A percentile compares a stretch with the other conserved stretches of the same genome.
These are phyloP conservation scores for Bergia sp. DNA, from an alignment of 92 coral and sea anemone species.

Conservation along the genomic window DNA sequence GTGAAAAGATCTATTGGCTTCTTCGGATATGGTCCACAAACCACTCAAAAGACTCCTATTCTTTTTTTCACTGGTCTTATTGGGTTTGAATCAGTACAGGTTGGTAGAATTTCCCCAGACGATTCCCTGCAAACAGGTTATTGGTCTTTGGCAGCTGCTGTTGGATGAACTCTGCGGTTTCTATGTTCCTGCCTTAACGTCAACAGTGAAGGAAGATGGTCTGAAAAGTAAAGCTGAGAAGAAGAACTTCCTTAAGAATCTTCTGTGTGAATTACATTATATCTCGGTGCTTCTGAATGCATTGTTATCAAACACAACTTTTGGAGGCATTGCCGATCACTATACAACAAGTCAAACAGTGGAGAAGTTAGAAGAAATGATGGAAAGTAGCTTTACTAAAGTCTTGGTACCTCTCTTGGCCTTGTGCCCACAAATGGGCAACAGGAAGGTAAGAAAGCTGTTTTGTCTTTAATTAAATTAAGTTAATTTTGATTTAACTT, in stretches of 20 bases:
- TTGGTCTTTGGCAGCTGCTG: constrained; percentile 34
- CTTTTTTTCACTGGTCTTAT: background rate
- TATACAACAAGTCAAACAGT: constrained; percentile 49
- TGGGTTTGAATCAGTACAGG: background rate
- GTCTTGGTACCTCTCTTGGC: constrained; percentile 19
- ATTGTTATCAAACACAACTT: constrained; percentile 62
- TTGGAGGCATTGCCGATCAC: constrained; percentile 76
- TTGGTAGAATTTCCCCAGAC: constrained; percentile 16
- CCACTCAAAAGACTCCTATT: too few species aligned
- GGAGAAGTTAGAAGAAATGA: constrained; percentile 41
- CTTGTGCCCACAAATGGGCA: constrained; percentile 22
- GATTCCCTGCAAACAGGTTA: constrained; percentile 36
- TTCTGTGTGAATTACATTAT: constrained; percentile 46
- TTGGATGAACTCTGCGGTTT: constrained; percentile 6
- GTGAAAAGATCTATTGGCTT: too few species aligned
- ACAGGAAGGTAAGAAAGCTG: constrained; percentile 7
- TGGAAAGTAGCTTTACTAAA: background rate
- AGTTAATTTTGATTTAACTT: too few species aligned
- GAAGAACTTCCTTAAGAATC: background rate
- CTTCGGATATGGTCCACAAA: too few species aligned
- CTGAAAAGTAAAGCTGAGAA: background rate
- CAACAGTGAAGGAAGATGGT: background rate
- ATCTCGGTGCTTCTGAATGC: constrained; percentile 53
- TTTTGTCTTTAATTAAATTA: background rate
- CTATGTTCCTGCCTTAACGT: constrained; percentile 6